Percentiles rank a stretch among this genome's conserved stretches.
These are phyloP conservation scores for Unio pictorum DNA, from an alignment of 2,888 invertebrate genomes.

Conservation along the genomic window DNA sequence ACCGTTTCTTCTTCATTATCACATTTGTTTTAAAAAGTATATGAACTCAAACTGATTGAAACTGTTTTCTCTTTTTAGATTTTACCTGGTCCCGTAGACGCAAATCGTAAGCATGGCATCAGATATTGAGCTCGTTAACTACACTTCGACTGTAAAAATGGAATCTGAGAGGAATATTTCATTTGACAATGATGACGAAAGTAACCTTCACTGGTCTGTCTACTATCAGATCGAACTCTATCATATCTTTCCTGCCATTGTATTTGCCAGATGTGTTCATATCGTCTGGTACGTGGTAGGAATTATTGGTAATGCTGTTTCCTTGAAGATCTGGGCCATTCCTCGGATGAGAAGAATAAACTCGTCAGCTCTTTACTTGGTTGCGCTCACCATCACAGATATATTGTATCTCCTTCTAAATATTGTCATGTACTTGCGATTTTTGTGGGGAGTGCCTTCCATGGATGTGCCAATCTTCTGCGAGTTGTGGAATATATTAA, in stretches of 20 bases:
- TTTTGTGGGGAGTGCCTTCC: slow-evolving; percentile 60
- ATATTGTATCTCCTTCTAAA: slow-evolving; percentile 59
- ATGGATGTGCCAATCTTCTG: slow-evolving; percentile 57
- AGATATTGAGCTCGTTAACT: too few relatives aligned
- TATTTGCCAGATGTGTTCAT: slow-evolving; percentile 59
- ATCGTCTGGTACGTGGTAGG: slow-evolving; percentile 66
- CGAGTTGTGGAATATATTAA: slow-evolving; percentile 62
- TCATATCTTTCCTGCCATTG: slow-evolving; percentile 30
- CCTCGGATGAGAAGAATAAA: slow-evolving; percentile 62
- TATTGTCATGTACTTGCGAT: slow-evolving; percentile 62
- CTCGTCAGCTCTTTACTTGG: slow-evolving; percentile 66
- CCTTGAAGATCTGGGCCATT: slow-evolving; percentile 63
- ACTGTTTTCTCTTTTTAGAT: too few relatives aligned
- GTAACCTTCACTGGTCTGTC: too few relatives aligned
- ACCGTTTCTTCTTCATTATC: too few relatives aligned
- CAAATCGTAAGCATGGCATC: too few relatives aligned
- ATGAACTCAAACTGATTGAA: too few relatives aligned
- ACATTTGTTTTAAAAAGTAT: too few relatives aligned
- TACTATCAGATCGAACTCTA: too few relatives aligned
- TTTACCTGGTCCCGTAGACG: too few relatives aligned
- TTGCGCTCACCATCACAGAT: slow-evolving; percentile 64
- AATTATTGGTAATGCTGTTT: slow-evolving; percentile 62
- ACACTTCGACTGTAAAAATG: too few relatives aligned
- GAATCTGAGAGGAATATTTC: too few relatives aligned
- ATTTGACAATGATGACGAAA: too few relatives aligned